Evolutionary conservation across 2,888 invertebrate genomes (phyloP), one percentile per base, ranked within the genome.

Genomic region (Tenthredo distinguenda): DNA sequence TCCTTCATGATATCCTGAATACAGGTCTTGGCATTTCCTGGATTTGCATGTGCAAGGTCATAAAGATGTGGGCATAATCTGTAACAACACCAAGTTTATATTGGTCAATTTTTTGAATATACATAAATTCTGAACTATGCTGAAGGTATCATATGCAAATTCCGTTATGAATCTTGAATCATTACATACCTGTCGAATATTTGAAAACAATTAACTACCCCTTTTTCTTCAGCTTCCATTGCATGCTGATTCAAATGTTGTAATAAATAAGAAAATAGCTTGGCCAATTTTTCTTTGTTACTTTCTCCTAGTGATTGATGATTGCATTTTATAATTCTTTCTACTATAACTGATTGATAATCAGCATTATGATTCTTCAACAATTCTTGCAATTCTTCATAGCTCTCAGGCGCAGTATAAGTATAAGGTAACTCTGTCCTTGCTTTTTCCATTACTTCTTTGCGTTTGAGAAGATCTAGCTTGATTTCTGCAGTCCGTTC

Each of bases 291-390:
- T 55, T 96, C 96, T 91, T 97, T 97, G 91, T 98, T 98, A 21
- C 96, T 96, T 87, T 96, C 96, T 7, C 96, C 96, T 82, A 98
- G 93, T 90, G 97, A 96, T 2, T 97, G 97, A 93, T 98, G 97
- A 94, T 98, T 97, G 90, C 97, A 97, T 94, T 98, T 98, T 26
- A 98, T 96, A 88, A 99, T 96, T 90, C 97, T 95, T 90, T 97
- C 96, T 76, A 99, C 91, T 12, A 98, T 96, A 15, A 95, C 94
- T 0, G 95, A 94, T 90, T 97, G 97, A 90, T 97, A 96, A 18
- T 95, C 94, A 1, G 96, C 94, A 10, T 95, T 94, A 89, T 96
- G 95, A 62, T 95, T 94, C 77, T 94, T 91, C 26, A 98, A 92
- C 84, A 97, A 91, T 88, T 95, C 94, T 92, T 96, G 91, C 71